Evolutionary conservation across 53 echinoderm and acorn worm genomes (phyloP), one percentile per base, ranked within the genome.

Genomic region (Paracentrotus lividus): DNA sequence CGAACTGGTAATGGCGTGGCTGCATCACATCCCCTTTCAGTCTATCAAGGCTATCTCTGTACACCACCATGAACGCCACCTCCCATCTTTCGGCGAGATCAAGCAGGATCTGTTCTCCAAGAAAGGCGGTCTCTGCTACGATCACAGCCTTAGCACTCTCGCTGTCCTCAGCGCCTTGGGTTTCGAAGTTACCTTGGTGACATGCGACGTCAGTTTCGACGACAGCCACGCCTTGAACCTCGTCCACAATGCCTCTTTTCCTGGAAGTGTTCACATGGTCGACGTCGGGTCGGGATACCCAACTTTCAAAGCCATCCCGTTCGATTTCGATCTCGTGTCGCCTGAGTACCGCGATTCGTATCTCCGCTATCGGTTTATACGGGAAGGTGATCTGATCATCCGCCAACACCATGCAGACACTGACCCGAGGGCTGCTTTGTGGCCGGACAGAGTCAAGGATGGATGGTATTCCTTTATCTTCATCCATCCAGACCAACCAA

Each of bases 41-140:
- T 55, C 92, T n/a, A 57, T 92, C 78, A 81, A 56, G 43, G 92
- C 78, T 24, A 92, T 92, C 45, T 77, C 92, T 23, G 44, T 78
- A 9, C 56, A 81, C 12, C 58, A 77, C 29, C 36, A 6, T 4
- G 18, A 77, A 23, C 54, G 92, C 4, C 84, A 92, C 42, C 38
- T 55, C 27, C 92, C 92, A 33, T n/a, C 55, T 21, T 12, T 32
- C 33, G 13, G 40, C 29, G 92, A 92, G 81, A 78, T 92, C 84
- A 95, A 95, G 38, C 43, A 34, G 4, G 93, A 93, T 29, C 58
- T 95, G 47, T 93, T 88, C 43, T 33, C 24, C 36, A 93, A 61
- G 12, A 2, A 78, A 4, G 95, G 95, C 15, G 95, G 95, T 34
- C 88, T 93, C 24, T 95, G 95, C 89, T 95, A 88, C 78, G 88